Evolutionary conservation across 2,888 invertebrate genomes (phyloP).

Genomic region (Diadegma fenestrale): DNA sequence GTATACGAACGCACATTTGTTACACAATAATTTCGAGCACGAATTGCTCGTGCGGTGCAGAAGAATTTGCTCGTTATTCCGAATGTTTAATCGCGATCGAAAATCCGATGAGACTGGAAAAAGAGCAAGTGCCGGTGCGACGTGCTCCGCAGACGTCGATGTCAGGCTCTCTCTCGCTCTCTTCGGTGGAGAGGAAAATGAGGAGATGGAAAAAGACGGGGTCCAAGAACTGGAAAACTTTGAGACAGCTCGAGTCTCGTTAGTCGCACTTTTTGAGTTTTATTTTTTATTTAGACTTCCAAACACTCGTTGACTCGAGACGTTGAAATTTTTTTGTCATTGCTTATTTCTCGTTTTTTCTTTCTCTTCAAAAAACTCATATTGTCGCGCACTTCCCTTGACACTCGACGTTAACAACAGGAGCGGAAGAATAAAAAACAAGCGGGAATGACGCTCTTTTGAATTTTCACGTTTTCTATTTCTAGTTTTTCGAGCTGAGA

Average conservation of each 20-base stretch:
- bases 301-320: constrained; percentile 15
- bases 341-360: constrained; percentile 27
- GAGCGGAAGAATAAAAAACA: constrained; percentile 11
- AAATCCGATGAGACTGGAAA: constrained; percentile 6
- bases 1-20: background rate
- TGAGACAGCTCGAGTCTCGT: constrained; percentile 25
- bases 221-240: constrained; percentile 32
- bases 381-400: constrained; percentile 34
- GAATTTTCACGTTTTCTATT: constrained; percentile 42
- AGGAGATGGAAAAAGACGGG: constrained; percentile 34
- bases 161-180: constrained; percentile 40
- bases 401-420: constrained; percentile 29
- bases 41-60: background rate
- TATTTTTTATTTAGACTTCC: constrained; percentile 10
- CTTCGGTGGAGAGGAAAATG: constrained; percentile 16
- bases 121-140: constrained; percentile 49
- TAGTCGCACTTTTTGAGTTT: constrained; percentile 48
- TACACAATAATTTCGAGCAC: background rate
- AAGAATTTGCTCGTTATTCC: background rate
- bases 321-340: background rate
- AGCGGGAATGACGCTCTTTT: background rate
- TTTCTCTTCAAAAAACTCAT: constrained; percentile 34
- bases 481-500: background rate
- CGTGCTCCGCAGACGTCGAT: constrained; percentile 65
- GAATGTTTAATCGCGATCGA: background rate